phyloP scores from a whole-genome alignment of 2,797 vertebrate genomes.

The Echeneis naucrates region DNA sequence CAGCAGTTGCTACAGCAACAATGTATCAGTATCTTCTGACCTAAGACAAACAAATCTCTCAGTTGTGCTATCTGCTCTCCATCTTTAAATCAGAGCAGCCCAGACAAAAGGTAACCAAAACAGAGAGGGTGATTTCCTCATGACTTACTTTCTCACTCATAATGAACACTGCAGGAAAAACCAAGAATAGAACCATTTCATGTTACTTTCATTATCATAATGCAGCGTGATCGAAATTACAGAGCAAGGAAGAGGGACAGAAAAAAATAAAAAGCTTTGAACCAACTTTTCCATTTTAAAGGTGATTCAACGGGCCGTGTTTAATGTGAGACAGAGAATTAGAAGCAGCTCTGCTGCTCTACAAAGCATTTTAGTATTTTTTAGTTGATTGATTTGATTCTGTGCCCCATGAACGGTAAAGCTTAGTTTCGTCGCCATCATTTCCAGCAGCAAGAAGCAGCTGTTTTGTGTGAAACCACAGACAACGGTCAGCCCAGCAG shows the following conservation, averaged over 20 bases:
- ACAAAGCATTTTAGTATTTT: not conserved
- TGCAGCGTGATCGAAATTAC: not conserved
- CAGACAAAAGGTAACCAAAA: conserved; percentile 18
- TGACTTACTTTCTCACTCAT: not conserved
- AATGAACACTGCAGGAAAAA: not conserved
- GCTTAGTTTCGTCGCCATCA: not conserved
- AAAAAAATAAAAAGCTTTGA: not conserved
- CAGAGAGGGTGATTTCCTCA: conserved; percentile 1
- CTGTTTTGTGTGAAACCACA: not conserved
- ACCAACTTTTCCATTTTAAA: conserved; percentile 1
- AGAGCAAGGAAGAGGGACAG: not conserved
- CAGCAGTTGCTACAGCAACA: conserved; percentile 59
- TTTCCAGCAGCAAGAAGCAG: not conserved
- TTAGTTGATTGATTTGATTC: not conserved
- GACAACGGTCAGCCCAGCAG: too few relatives aligned
- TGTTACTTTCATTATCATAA: not conserved
- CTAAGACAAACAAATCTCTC: conserved; percentile 36
- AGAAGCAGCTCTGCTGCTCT: not conserved
- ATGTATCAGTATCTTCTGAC: conserved; percentile 42
- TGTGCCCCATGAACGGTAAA: not conserved
- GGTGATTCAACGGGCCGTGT: not conserved
- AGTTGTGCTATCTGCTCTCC: conserved; percentile 40
- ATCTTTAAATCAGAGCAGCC: conserved; percentile 34
- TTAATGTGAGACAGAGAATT: not conserved
- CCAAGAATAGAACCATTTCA: too few relatives aligned